Evolutionary conservation across 2,888 invertebrate genomes (phyloP).

Genomic region (Eristalis pertinax): DNA sequence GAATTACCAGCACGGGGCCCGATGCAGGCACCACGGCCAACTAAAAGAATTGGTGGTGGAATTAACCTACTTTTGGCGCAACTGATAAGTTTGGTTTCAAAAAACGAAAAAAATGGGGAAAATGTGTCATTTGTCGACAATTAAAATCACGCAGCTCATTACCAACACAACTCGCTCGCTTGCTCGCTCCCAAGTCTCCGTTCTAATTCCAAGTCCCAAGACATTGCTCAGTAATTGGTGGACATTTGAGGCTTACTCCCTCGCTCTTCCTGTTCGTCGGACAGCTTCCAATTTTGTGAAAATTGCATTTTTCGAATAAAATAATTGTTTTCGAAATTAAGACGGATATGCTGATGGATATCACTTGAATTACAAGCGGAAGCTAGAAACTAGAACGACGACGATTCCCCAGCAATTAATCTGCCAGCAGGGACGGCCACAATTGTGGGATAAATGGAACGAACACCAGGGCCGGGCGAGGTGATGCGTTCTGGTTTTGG

Average conservation of each 20-base stretch:
- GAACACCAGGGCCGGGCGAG: slow-evolving; percentile 25
- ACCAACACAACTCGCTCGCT: neutral
- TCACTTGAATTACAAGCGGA: slow-evolving; percentile 66
- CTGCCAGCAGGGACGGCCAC: neutral
- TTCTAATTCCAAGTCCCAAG: slow-evolving; percentile 46
- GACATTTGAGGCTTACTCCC: slow-evolving; percentile 38
- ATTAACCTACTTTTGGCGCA: slow-evolving; percentile 68
- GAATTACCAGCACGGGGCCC: neutral
- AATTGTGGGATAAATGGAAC: neutral
- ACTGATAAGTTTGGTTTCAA: slow-evolving; percentile 64
- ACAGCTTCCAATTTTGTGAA: slow-evolving; percentile 11
- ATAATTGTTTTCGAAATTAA: slow-evolving; percentile 60
- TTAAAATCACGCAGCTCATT: slow-evolving; percentile 69
- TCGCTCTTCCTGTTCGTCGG: neutral
- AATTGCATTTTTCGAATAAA: slow-evolving; percentile 60
- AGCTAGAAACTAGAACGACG: slow-evolving; percentile 19
- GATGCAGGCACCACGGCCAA: slow-evolving; percentile 1
- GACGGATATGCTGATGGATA: slow-evolving; percentile 36
- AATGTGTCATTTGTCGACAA: slow-evolving; percentile 69
- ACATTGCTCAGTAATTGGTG: slow-evolving; percentile 44
- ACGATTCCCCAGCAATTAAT: slow-evolving; percentile 45
- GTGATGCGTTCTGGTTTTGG: neutral
- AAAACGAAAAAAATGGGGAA: slow-evolving; percentile 35
- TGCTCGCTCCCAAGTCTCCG: neutral
- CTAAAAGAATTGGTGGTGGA: slow-evolving; percentile 17